These are phyloP conservation scores for Mastigias papua DNA, from an alignment of 30 jellyfish, hydroid and myxozoan species.

Conservation along the genomic window DNA sequence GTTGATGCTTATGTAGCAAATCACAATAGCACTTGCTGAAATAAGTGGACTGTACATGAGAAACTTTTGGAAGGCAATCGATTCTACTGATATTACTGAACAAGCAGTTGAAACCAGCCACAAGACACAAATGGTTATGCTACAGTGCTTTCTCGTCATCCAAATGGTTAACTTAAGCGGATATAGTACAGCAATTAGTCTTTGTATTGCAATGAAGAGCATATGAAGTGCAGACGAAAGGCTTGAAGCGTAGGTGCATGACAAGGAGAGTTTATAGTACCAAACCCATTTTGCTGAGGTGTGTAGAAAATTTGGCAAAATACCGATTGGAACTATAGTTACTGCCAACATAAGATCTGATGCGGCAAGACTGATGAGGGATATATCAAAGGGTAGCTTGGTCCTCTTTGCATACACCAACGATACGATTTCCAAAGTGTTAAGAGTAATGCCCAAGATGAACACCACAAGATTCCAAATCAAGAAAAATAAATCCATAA, in stretches of 20 bases:
- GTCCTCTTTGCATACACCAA: neutral
- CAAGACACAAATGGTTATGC: neutral
- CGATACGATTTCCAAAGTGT: neutral
- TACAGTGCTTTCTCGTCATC: slow-evolving; percentile 11
- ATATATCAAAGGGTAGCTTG: neutral
- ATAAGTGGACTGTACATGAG: neutral
- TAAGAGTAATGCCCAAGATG: neutral
- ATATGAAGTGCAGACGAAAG: slow-evolving; percentile 12
- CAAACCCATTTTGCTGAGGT: neutral
- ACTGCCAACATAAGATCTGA: neutral
- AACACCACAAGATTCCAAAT: neutral
- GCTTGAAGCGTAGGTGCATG: neutral
- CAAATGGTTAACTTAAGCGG: slow-evolving; percentile 2
- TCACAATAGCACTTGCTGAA: neutral
- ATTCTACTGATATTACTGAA: neutral
- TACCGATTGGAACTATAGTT: neutral
- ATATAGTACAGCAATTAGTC: slow-evolving; percentile 14
- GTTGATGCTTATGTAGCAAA: neutral
- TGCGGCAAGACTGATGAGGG: neutral
- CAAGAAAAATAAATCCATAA: neutral
- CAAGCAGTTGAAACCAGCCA: neutral
- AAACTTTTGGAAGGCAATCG: neutral
- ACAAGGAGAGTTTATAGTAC: neutral
- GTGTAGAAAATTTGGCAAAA: neutral
- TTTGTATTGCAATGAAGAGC: slow-evolving; percentile 23